Percentiles rank a stretch among this genome's conserved stretches.
phyloP scores from a whole-genome alignment of 2,888 invertebrate species.

The Epirrita christyi region DNA sequence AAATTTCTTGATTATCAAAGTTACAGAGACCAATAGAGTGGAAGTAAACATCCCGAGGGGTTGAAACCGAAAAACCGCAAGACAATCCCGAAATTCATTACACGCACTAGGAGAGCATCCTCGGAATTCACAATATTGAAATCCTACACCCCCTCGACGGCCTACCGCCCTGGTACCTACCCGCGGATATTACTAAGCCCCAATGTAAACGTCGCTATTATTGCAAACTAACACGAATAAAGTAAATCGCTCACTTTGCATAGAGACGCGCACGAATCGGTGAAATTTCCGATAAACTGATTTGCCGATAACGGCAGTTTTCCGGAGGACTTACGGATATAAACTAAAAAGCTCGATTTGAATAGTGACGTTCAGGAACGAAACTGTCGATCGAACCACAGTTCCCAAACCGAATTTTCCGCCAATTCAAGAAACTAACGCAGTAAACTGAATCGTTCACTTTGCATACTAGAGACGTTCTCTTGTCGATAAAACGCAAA shows the following conservation, averaged over 20 bases:
- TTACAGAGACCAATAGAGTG: slow-evolving; percentile 60
- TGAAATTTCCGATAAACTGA: slow-evolving; percentile 27
- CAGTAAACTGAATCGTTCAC: slow-evolving; percentile 28
- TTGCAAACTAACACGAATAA: slow-evolving; percentile 66
- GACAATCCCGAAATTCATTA: slow-evolving; percentile 83
- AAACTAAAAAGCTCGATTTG: slow-evolving; percentile 30
- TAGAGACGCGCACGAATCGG: slow-evolving; percentile 31
- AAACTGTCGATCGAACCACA: slow-evolving; percentile 30
- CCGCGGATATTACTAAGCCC: slow-evolving; percentile 31
- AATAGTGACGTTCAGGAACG: slow-evolving; percentile 26
- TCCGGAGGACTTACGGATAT: slow-evolving; percentile 27
- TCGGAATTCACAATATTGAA: slow-evolving; percentile 84
- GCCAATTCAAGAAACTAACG: slow-evolving; percentile 28
- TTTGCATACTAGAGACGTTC: slow-evolving; percentile 26
- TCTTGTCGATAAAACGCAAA: slow-evolving; percentile 25
- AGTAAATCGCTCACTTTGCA: slow-evolving; percentile 63
- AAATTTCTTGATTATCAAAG: slow-evolving; percentile 46
- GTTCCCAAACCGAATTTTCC: slow-evolving; percentile 28
- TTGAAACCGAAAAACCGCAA: slow-evolving; percentile 77
- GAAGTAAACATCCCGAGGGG: slow-evolving; percentile 62
- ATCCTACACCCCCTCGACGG: slow-evolving; percentile 52
- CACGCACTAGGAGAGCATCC: slow-evolving; percentile 73
- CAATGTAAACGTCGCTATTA: slow-evolving; percentile 51
- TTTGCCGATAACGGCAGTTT: slow-evolving; percentile 25
- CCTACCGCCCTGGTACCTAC: slow-evolving; percentile 41